Conservation (phyloP, 2,113 vertebrate genomes). For the Chloroceryle aenea region DNA sequence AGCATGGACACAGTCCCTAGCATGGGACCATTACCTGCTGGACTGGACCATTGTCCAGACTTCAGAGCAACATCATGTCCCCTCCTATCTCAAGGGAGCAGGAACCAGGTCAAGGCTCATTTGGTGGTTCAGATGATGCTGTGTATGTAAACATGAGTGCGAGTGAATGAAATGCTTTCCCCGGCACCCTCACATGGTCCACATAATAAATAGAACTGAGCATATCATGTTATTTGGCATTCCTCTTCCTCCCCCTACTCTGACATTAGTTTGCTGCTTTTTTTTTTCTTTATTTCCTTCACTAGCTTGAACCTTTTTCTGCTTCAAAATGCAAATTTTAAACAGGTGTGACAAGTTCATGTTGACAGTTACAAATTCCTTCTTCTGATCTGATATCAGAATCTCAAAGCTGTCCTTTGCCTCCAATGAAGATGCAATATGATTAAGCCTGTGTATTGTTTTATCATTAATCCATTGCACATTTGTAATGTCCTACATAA, state of each 20-base stretch:
- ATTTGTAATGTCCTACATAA: background rate
- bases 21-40: background rate
- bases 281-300: background rate
- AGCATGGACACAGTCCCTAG: accelerated
- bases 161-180: background rate
- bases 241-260: background rate
- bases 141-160: background rate
- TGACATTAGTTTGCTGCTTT: background rate
- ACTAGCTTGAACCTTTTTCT: background rate
- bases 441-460: background rate
- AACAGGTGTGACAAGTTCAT: background rate
- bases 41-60: background rate
- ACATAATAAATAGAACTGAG: background rate
- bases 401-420: background rate
- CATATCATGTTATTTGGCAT: background rate
- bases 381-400: background rate
- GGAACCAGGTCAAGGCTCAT: background rate
- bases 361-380: background rate
- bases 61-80: background rate
- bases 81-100: background rate
- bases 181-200: background rate
- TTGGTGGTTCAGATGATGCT: background rate
- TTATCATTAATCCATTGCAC: background rate
- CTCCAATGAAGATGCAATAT: background rate
- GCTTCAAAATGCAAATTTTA: background rate